Conservation (phyloP, 1,140 invertebrate species). For the Ceratina australensis region DNA sequence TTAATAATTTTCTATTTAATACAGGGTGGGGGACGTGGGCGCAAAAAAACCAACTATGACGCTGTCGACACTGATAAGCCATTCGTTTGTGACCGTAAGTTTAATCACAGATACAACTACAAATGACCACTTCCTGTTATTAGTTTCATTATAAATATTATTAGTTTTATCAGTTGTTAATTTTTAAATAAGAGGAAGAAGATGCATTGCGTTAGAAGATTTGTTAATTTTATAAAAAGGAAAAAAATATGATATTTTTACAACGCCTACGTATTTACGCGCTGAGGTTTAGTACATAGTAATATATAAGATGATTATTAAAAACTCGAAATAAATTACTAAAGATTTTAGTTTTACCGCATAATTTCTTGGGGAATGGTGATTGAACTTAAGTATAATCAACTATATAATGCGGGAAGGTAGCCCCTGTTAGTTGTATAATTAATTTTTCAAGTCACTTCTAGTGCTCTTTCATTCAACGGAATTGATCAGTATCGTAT, state of each 20-base stretch:
- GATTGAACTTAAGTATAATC: slow-evolving; percentile 45
- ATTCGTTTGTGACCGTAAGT: slow-evolving; percentile 96
- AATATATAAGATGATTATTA: slow-evolving; percentile 62
- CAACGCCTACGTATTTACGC: slow-evolving; percentile 59
- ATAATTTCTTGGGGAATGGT: slow-evolving; percentile 63
- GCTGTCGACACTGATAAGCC: slow-evolving; percentile 92
- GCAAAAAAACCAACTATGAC: slow-evolving; percentile 87
- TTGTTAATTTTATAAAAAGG: slow-evolving; percentile 68
- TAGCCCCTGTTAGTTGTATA: slow-evolving; percentile 52
- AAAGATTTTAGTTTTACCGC: slow-evolving; percentile 64
- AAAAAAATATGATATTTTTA: slow-evolving; percentile 65
- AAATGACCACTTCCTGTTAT: slow-evolving; percentile 77
- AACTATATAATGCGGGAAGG: slow-evolving; percentile 56
- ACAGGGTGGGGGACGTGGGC: slow-evolving; percentile 84
- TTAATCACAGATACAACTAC: slow-evolving; percentile 79
- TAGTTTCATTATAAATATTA: slow-evolving; percentile 66
- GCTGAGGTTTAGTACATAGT: slow-evolving; percentile 61
- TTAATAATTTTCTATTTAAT: slow-evolving; percentile 58
- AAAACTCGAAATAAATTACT: slow-evolving; percentile 70
- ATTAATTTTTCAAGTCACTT: slow-evolving; percentile 45
- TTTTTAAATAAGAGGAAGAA: slow-evolving; percentile 68
- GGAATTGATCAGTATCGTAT: slow-evolving; percentile 52
- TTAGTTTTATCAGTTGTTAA: slow-evolving; percentile 58
- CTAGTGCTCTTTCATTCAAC: slow-evolving; percentile 51
- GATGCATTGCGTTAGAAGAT: slow-evolving; percentile 66